phyloP scores from a whole-genome alignment of 1,140 invertebrate genomes.

The Drosophila carrolli region DNA sequence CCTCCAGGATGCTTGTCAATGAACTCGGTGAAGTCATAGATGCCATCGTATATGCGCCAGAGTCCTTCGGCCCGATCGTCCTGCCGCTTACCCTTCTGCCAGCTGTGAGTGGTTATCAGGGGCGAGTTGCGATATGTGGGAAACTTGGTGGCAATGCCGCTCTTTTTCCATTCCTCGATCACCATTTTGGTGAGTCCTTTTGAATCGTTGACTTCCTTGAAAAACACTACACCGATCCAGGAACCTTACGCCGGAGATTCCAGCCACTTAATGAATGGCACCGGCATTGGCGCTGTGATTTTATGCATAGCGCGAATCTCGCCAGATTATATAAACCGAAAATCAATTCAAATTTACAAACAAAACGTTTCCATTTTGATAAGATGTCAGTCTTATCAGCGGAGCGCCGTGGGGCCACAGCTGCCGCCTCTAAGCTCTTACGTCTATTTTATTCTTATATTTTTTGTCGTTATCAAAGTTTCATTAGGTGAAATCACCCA shows the following conservation, averaged over 20 bases:
- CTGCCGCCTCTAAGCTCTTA: conserved; percentile 12
- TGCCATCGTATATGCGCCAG: conserved; percentile 89
- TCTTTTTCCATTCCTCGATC: conserved; percentile 74
- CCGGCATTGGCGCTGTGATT: conserved; percentile 4
- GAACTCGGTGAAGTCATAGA: conserved; percentile 89
- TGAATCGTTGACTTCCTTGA: not conserved
- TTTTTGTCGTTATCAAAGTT: conserved; percentile 9
- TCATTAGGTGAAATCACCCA: conserved; percentile 5
- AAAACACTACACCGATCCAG: not conserved
- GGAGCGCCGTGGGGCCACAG: conserved; percentile 9
- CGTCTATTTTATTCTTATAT: not conserved
- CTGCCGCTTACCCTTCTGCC: conserved; percentile 86
- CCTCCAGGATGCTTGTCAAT: conserved; percentile 89
- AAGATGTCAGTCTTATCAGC: conserved; percentile 32
- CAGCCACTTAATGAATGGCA: conserved; percentile 37
- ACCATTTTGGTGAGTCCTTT: conserved; percentile 59
- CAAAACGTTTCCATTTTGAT: conserved; percentile 68
- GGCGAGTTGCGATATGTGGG: conserved; percentile 72
- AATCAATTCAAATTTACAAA: conserved; percentile 30
- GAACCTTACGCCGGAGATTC: conserved; percentile 9
- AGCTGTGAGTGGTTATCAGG: conserved; percentile 76
- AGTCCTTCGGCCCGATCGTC: conserved; percentile 88
- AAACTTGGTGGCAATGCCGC: conserved; percentile 77
- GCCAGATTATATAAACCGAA: conserved; percentile 40
- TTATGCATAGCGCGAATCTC: conserved; percentile 29